phyloP scores from a whole-genome alignment of 2,888 invertebrate genomes.

The Leptopilina drosophilae region DNA sequence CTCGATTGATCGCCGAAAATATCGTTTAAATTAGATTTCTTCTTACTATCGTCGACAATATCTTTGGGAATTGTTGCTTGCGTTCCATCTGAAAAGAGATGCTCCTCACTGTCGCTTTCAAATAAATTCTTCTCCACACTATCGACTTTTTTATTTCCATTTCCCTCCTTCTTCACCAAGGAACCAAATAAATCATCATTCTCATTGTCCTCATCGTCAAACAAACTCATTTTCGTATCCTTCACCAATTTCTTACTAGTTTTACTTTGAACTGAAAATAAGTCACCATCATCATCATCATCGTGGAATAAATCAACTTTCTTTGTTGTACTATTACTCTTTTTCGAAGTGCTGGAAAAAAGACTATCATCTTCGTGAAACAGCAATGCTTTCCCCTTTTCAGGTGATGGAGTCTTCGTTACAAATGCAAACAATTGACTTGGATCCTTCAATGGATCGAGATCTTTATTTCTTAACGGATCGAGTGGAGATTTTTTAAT shows the following conservation, averaged over 20 bases:
- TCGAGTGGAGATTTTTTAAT: slow-evolving; percentile 57
- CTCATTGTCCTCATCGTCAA: slow-evolving; percentile 64
- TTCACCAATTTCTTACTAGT: slow-evolving; percentile 62
- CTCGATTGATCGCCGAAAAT: slow-evolving; percentile 71
- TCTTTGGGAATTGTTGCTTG: slow-evolving; percentile 42
- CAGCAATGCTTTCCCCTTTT: slow-evolving; percentile 66
- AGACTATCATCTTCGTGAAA: slow-evolving; percentile 70
- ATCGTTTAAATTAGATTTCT: slow-evolving; percentile 64
- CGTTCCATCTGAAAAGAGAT: slow-evolving; percentile 50
- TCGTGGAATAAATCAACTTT: slow-evolving; percentile 62
- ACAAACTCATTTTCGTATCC: slow-evolving; percentile 65
- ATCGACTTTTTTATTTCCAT: background rate
- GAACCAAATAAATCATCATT: slow-evolving; percentile 66
- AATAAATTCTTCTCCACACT: slow-evolving; percentile 27
- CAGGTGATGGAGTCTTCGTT: slow-evolving; percentile 74
- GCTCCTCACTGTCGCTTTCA: slow-evolving; percentile 44
- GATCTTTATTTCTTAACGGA: slow-evolving; percentile 69
- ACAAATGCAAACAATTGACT: slow-evolving; percentile 74
- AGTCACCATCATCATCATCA: slow-evolving; percentile 63
- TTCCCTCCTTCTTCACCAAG: slow-evolving; percentile 39
- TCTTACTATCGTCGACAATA: slow-evolving; percentile 50
- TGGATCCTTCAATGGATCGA: slow-evolving; percentile 72
- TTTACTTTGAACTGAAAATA: slow-evolving; percentile 65
- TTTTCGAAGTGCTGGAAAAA: slow-evolving; percentile 61
- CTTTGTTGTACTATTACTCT: slow-evolving; percentile 47